phyloP scores from a whole-genome alignment of 2,113 vertebrate species.

The Holacanthus passer region DNA sequence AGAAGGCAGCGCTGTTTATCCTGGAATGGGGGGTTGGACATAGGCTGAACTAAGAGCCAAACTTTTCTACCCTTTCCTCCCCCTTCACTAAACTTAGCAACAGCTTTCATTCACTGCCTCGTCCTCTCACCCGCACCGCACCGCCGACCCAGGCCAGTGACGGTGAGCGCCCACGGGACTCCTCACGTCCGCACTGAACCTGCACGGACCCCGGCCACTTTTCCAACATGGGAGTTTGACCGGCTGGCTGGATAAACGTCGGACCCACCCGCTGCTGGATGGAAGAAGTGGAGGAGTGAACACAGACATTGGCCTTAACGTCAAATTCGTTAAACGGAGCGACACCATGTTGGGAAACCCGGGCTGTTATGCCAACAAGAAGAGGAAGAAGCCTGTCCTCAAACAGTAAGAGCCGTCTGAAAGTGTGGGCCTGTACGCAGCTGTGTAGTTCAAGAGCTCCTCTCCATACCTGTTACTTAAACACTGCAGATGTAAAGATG shows the following conservation, averaged over 20 bases:
- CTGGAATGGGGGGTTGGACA: constrained; percentile 47
- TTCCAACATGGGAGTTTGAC: background rate
- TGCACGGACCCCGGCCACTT: background rate
- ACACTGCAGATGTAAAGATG: background rate
- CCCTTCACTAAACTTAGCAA: background rate
- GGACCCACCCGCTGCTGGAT: background rate
- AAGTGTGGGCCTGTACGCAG: background rate
- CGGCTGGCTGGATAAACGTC: background rate
- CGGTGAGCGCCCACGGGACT: constrained; percentile 41
- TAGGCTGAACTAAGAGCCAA: background rate
- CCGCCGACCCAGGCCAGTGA: constrained; percentile 57
- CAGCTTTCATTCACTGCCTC: background rate
- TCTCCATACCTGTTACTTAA: background rate
- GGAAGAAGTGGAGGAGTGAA: constrained; percentile 8
- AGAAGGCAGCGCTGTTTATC: constrained; percentile 60
- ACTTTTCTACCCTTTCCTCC: constrained; percentile 27
- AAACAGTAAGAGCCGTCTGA: constrained; percentile 76
- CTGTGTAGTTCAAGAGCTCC: too few relatives aligned
- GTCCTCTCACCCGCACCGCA: constrained; percentile 3
- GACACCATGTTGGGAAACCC: constrained; percentile 79
- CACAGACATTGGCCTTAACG: background rate
- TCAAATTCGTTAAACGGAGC: constrained; percentile 4
- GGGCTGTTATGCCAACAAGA: constrained; percentile 83
- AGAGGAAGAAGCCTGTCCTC: constrained; percentile 86
- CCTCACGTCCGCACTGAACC: constrained; percentile 39